A percentile compares a stretch with the other conserved stretches of the same genome.
Evolutionary conservation across 2,888 invertebrate genomes (phyloP).

Genomic region (Rhimphoctona megacephalus): DNA sequence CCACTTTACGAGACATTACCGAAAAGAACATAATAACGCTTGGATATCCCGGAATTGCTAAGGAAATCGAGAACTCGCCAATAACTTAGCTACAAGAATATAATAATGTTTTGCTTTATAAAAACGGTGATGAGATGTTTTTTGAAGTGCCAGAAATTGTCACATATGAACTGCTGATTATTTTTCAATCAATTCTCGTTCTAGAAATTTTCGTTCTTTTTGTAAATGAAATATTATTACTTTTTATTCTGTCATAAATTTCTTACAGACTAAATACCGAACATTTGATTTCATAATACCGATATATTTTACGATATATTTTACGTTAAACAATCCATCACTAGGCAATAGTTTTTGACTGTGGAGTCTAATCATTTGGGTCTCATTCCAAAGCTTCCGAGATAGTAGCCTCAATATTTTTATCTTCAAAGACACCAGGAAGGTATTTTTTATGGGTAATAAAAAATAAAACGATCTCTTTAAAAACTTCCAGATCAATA

Average conservation of each 20-base stretch:
- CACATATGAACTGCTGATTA: neutral
- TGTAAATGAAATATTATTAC: no score
- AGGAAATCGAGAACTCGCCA: neutral
- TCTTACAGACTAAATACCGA: no score
- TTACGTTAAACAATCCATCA: no score
- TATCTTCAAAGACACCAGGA: neutral
- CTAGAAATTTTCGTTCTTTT: no score
- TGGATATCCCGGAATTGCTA: neutral
- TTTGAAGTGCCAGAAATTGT: no score
- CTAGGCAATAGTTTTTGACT: no score
- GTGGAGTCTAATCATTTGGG: no score
- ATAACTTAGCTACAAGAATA: neutral
- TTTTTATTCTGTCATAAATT: no score
- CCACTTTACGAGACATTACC: constrained; percentile 45
- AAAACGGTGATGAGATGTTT: neutral
- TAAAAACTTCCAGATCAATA: neutral
- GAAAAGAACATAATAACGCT: constrained; percentile 35
- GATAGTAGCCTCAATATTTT: neutral
- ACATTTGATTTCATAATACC: no score
- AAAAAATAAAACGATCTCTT: neutral
- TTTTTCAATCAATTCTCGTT: no score
- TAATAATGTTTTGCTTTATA: neutral
- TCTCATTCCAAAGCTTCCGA: neutral
- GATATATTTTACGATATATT: no score
- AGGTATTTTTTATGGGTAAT: neutral